Evolutionary conservation across 2,888 invertebrate species (phyloP).

Genomic region (Drosophila setosimentum): DNA sequence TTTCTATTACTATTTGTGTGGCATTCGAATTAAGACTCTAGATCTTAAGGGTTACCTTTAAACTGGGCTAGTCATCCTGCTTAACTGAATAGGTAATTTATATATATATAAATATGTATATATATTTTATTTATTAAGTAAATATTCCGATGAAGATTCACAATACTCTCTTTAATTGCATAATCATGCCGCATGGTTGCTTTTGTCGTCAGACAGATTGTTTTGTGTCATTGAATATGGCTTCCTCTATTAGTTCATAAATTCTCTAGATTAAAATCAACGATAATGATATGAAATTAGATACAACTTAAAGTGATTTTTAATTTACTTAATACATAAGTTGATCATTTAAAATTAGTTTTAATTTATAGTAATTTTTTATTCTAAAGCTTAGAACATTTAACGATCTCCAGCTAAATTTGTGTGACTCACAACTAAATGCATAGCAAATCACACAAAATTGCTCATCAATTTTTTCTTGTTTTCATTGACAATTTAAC

Average conservation of each 20-base stretch:
- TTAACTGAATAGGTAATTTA: not conserved
- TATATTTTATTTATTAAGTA: no score
- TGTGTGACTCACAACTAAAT: conserved; percentile 28
- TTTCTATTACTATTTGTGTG: not conserved
- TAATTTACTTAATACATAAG: not conserved
- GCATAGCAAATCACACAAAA: conserved; percentile 10
- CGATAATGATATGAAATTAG: conserved; percentile 2
- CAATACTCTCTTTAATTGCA: not conserved
- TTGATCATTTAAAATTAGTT: not conserved
- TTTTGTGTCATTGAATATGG: conserved; percentile 7
- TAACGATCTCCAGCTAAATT: not conserved
- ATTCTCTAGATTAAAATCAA: not conserved
- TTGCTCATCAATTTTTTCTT: conserved; percentile 39
- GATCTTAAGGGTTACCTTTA: not conserved
- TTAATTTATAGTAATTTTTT: not conserved
- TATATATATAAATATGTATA: no score
- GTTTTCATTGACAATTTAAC: conserved; percentile 11
- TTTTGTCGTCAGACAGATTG: not conserved
- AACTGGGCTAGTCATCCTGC: not conserved
- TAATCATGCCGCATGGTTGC: not conserved
- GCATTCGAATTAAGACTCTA: not conserved
- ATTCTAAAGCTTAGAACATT: not conserved
- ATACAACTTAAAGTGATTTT: not conserved
- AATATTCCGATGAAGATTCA: no score
- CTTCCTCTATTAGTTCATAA: conserved; percentile 2